Evolutionary conservation across 1,140 invertebrate species (phyloP).

Genomic region (Pogonognathellus flavescens): DNA sequence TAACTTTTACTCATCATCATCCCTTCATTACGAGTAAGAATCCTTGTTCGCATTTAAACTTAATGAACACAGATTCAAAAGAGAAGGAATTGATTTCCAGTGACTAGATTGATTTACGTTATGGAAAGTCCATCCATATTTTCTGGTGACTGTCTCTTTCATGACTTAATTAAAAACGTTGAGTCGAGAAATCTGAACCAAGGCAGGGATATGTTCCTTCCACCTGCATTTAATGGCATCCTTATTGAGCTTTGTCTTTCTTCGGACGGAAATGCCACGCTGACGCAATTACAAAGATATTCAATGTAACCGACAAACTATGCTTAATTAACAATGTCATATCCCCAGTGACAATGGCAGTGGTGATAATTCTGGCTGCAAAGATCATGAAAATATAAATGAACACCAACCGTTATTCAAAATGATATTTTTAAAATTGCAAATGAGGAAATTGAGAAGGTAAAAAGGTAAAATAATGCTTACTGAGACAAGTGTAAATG

Average conservation of each 20-base stretch:
- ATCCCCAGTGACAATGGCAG: conserved; percentile 58
- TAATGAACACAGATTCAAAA: no score
- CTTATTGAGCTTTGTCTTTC: neutral
- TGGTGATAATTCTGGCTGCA: conserved; percentile 60
- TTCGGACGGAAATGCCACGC: conserved; percentile 51
- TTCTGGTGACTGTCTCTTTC: no score
- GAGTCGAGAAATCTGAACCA: no score
- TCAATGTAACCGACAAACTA: conserved; percentile 56
- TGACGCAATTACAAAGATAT: conserved; percentile 41
- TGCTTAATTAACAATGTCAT: conserved; percentile 57
- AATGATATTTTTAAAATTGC: neutral
- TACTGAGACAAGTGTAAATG: conserved; percentile 63
- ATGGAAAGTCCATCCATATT: no score
- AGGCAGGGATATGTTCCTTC: no score
- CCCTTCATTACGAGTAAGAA: no score
- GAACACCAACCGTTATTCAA: neutral
- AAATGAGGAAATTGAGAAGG: neutral
- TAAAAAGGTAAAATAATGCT: conserved; percentile 17
- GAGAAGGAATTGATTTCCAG: no score
- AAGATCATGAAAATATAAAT: neutral
- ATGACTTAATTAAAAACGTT: no score
- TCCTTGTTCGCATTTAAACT: no score
- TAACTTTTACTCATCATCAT: no score
- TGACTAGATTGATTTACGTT: no score
- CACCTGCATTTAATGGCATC: no score